phyloP scores from a whole-genome alignment of 2,888 invertebrate genomes.

The Diploptera punctata region DNA sequence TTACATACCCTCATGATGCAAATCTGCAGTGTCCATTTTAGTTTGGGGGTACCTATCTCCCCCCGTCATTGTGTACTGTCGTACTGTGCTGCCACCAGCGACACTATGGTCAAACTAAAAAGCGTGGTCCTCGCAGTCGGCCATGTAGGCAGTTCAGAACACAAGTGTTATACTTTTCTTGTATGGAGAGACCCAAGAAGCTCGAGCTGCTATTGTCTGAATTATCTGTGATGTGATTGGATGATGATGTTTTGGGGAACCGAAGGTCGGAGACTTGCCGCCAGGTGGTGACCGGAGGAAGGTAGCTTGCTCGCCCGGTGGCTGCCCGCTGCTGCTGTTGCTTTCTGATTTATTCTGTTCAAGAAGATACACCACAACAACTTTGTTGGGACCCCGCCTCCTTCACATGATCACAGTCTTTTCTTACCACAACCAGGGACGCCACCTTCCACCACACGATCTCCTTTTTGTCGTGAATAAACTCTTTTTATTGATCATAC shows the following conservation, averaged over 20 bases:
- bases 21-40: background rate
- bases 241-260: conserved; percentile 9
- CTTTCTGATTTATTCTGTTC: conserved; percentile 11
- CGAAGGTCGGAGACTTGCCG: conserved; percentile 30
- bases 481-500: too few relatives aligned
- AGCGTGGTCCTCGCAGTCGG: too few relatives aligned
- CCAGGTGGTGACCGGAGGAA: conserved; percentile 34
- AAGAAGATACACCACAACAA: background rate
- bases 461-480: background rate
- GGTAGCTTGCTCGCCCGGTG: conserved; percentile 11
- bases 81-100: background rate
- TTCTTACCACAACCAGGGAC: background rate
- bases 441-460: too few relatives aligned
- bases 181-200: background rate
- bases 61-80: background rate
- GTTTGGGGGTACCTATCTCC: background rate
- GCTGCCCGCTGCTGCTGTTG: conserved; percentile 5
- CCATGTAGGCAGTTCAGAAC: background rate
- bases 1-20: background rate
- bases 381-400: background rate
- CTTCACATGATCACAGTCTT: background rate
- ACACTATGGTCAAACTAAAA: too few relatives aligned
- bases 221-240: conserved; percentile 20
- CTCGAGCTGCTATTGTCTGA: conserved; percentile 11
- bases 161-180: conserved; percentile 19